Evolutionary conservation across 2,113 vertebrate genomes (phyloP), one percentile per base, ranked within the genome.

Genomic region (Silurus glanis): DNA sequence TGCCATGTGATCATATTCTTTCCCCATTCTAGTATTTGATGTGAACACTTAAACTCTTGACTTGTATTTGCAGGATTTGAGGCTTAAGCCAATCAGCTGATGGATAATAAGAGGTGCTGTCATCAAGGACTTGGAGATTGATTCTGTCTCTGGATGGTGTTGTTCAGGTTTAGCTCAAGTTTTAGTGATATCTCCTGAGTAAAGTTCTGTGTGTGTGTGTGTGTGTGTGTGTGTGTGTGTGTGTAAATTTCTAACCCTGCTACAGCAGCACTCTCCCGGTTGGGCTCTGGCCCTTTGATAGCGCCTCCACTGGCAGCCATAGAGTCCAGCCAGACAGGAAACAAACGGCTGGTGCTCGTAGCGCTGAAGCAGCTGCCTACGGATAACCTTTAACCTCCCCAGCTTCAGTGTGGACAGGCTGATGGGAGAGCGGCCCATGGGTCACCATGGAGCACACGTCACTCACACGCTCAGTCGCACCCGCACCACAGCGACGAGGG

Each of bases 221-320:
- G 79, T 80, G 55, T 45, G 78, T 56, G n/a, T 56, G 25, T 67
- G 21, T 6, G 45, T n/a, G 69, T 23, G 17, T 64, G 71, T 47
- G 25, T 56, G 9, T 49, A 37, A 6, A 61, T 2, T 17, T 3
- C 25, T 7, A 85, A 97, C 96, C 95, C 76, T 92, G 90, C 90
- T 95, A 95, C 96, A 97, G 95, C 96, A 97, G 92, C 95, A 95
- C 62, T 96, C 95, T 51, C 96, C 96, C 0, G 95, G 96, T 91
- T 97, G 95, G 0, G 92, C 91, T 59, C 87, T 92, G 0, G 94
- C 91, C 74, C 95, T 92, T 89, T 97, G 96, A 91, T 97, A 96
- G 23, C 96, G 92, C 86, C 93, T 95, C 97, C 97, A 97, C 45
- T 95, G 96, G 93, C 97, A 97, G 89, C 96, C 96, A 81, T 97